phyloP scores from a whole-genome alignment of 1,140 invertebrate genomes.

The Euura lappo region DNA sequence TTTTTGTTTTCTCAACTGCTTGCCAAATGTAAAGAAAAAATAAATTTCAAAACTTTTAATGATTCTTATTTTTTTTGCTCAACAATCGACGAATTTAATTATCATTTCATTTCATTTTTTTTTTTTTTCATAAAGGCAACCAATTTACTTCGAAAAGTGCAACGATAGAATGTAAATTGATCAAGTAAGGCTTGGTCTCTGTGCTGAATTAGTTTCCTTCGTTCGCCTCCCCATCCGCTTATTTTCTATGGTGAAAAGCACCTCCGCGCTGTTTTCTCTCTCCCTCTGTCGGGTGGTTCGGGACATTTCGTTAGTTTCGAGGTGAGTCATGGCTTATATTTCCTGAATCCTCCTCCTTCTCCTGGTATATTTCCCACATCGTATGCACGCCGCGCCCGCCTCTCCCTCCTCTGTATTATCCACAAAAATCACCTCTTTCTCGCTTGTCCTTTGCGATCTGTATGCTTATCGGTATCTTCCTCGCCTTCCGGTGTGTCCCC shows the following conservation, averaged over 20 bases:
- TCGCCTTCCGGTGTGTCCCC: background rate
- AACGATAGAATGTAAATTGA: constrained; percentile 55
- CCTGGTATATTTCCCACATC: constrained; percentile 54
- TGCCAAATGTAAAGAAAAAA: constrained; percentile 57
- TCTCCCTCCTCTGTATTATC: background rate
- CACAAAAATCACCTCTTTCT: constrained; percentile 21
- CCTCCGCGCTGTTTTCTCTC: constrained; percentile 9
- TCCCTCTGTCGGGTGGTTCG: background rate
- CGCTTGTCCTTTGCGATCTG: background rate
- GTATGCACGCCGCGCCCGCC: constrained; percentile 22
- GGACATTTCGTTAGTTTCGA: background rate
- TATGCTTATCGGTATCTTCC: constrained; percentile 9
- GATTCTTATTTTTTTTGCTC: background rate
- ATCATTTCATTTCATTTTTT: constrained; percentile 32
- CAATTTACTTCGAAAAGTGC: constrained; percentile 45
- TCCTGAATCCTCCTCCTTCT: constrained; percentile 18
- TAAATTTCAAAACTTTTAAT: background rate
- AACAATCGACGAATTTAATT: constrained; percentile 19
- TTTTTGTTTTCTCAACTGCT: constrained; percentile 50
- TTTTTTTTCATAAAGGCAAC: constrained; percentile 40
- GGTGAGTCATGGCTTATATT: no score
- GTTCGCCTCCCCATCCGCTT: constrained; percentile 3
- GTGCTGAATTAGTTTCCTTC: constrained; percentile 14
- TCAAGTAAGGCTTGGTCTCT: constrained; percentile 59
- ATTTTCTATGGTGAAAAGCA: background rate